phyloP scores from a whole-genome alignment of 92 coral and sea anemone genomes.

The Zoanthus solanderi region DNA sequence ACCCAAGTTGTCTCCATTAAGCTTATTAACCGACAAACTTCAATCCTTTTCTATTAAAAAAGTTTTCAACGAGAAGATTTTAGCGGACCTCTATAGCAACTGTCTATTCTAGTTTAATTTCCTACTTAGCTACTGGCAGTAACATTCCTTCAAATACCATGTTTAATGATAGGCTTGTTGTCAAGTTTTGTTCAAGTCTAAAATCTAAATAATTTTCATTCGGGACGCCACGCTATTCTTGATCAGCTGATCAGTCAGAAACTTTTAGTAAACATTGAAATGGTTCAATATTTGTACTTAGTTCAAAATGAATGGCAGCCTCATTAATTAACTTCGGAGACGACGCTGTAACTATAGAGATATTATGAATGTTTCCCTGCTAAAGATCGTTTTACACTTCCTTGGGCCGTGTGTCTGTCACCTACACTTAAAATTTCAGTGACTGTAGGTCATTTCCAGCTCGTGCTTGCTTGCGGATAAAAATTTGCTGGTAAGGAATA shows the following conservation, averaged over 20 bases:
- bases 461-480: background rate
- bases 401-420: background rate
- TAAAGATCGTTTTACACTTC: background rate
- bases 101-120: too few relatives aligned
- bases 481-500: background rate
- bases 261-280: constrained; percentile 27
- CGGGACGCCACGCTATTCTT: constrained; percentile 35
- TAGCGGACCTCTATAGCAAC: too few relatives aligned
- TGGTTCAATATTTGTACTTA: constrained; percentile 19
- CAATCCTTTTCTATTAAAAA: too few relatives aligned
- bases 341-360: constrained; percentile 52
- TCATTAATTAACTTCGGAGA: constrained; percentile 33
- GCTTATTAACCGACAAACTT: too few relatives aligned
- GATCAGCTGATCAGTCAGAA: constrained; percentile 23
- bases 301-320: constrained; percentile 30
- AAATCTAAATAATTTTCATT: background rate
- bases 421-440: too few relatives aligned
- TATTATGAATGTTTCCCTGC: background rate
- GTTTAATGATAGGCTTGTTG: background rate
- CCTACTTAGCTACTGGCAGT: too few relatives aligned
- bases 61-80: too few relatives aligned
- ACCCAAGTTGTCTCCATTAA: too few relatives aligned
- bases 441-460: background rate
- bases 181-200: background rate
- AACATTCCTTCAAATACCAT: background rate